phyloP scores from a whole-genome alignment of 2,797 vertebrate genomes.

The Anguilla marmorata region DNA sequence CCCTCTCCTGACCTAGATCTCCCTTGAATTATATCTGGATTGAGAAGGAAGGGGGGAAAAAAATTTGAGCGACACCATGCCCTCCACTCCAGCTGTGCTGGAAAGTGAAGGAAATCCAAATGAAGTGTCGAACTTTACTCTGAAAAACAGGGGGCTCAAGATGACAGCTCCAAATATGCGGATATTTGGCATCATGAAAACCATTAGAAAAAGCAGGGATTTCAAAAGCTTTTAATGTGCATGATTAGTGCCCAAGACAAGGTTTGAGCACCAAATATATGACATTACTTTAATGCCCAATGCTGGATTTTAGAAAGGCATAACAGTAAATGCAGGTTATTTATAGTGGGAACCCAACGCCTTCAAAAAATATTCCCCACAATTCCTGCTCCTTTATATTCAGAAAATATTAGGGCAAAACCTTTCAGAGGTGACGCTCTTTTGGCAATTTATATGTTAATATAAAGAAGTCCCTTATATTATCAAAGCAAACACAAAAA shows the following conservation, averaged over 20 bases:
- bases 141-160: slow-evolving; percentile 40
- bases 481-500: slow-evolving; percentile 12
- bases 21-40: slow-evolving; percentile 50
- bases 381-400: background rate
- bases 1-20: slow-evolving; percentile 56
- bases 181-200: slow-evolving; percentile 16
- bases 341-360: background rate
- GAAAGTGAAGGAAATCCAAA: slow-evolving; percentile 54
- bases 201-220: slow-evolving; percentile 17
- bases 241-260: slow-evolving; percentile 40
- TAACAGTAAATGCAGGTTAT: slow-evolving; percentile 29
- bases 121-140: slow-evolving; percentile 46
- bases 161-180: slow-evolving; percentile 14
- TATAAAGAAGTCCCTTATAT: background rate
- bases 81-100: slow-evolving; percentile 45
- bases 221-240: slow-evolving; percentile 44
- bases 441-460: slow-evolving; percentile 20
- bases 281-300: slow-evolving; percentile 34
- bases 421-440: background rate
- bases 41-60: slow-evolving; percentile 8
- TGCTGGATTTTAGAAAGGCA: slow-evolving; percentile 47
- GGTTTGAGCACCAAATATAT: slow-evolving; percentile 32
- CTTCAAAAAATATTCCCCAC: background rate
- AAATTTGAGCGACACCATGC: slow-evolving; percentile 43
- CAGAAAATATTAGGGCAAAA: slow-evolving; percentile 8